Evolutionary conservation across 2,888 invertebrate genomes (phyloP).

Genomic region (Philhelius pedissequus): DNA sequence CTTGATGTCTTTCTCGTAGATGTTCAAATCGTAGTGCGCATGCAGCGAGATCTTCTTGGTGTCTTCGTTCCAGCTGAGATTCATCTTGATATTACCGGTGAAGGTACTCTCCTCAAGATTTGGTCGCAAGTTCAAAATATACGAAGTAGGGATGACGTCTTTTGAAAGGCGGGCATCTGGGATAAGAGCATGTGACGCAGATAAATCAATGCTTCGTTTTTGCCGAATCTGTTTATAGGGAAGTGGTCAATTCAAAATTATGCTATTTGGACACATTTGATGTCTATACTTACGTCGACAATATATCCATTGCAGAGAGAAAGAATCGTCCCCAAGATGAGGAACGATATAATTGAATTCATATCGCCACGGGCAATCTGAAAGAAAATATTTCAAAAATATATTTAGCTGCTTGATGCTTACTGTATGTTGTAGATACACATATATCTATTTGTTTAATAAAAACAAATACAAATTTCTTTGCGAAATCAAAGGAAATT

Average conservation of each 20-base stretch:
- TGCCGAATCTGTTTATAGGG: constrained; percentile 73
- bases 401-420: constrained; percentile 19
- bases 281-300: constrained; percentile 54
- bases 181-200: constrained; percentile 84
- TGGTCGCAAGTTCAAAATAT: constrained; percentile 84
- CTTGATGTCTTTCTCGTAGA: constrained; percentile 80
- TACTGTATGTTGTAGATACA: not conserved
- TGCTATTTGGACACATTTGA: not conserved
- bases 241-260: not conserved
- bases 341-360: constrained; percentile 69
- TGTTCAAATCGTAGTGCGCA: constrained; percentile 83
- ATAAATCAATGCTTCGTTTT: constrained; percentile 85
- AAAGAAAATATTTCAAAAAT: constrained; percentile 8
- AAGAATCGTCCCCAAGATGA: constrained; percentile 67
- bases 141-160: constrained; percentile 83
- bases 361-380: constrained; percentile 45
- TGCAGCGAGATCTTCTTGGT: constrained; percentile 84
- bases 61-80: constrained; percentile 83
- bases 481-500: not conserved
- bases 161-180: constrained; percentile 83
- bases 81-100: constrained; percentile 85
- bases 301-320: constrained; percentile 66
- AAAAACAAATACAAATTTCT: not conserved
- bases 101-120: constrained; percentile 83
- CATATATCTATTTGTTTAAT: too few relatives aligned